Conservation (phyloP, 2,113 vertebrate genomes). For the Copsychus sechellarum region DNA sequence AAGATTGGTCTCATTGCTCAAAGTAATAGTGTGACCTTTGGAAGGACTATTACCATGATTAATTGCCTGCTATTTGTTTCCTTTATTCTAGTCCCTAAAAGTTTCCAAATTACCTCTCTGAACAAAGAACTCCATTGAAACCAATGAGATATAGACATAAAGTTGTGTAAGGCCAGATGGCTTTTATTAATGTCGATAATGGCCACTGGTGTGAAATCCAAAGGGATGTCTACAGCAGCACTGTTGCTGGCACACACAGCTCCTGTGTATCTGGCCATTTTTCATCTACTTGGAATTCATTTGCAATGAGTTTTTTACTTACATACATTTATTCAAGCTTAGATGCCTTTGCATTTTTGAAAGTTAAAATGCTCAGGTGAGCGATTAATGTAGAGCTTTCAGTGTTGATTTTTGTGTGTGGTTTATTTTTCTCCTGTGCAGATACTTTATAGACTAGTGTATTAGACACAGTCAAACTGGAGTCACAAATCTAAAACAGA, state of each 20-base stretch:
- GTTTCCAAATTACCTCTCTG: constrained; percentile 30
- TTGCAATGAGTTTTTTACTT: not conserved
- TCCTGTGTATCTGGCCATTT: not conserved
- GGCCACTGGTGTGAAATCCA: not conserved
- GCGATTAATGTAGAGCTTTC: not conserved
- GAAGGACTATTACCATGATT: not conserved
- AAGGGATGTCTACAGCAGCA: not conserved
- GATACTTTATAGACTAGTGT: not conserved
- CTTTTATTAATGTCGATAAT: constrained; percentile 1
- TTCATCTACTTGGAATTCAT: not conserved
- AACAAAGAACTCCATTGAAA: not conserved
- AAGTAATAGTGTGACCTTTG: not conserved
- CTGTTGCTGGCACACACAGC: not conserved
- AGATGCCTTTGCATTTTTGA: not conserved
- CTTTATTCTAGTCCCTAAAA: not conserved
- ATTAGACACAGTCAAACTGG: not conserved
- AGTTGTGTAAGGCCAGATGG: not conserved
- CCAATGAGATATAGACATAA: not conserved
- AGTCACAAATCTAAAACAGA: not conserved
- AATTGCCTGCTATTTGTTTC: not conserved
- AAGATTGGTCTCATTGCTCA: not conserved
- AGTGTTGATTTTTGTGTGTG: not conserved
- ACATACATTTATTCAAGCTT: not conserved
- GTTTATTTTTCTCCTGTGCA: not conserved
- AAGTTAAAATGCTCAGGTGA: not conserved